Base-by-base conservation (phyloP, 1,140 invertebrate genomes). In the Gerris buenoi region DNA sequence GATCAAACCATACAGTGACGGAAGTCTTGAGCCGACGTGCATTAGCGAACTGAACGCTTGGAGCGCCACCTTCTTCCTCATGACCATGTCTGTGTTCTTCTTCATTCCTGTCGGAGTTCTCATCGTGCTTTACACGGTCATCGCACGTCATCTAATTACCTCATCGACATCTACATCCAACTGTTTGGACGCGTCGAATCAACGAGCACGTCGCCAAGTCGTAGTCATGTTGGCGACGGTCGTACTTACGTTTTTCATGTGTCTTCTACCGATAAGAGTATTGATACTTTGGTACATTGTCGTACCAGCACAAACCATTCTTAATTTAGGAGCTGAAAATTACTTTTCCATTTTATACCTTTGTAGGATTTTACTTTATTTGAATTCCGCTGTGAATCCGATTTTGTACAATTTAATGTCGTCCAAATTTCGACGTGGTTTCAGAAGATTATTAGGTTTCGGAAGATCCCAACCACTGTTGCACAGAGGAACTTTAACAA, bases 381-480 rank as follows among this genome's bases (percentile, higher is more conserved):
- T 92, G 64, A 92, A 94, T 74, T 91, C 88, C 0, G 88, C 88
- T 5, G 79, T 91, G 57, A 91, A 93, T 78, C 90, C 90, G 0
- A 87, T 91, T 67, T 75, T 91, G 1, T 91, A 91, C 73, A 90
- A 90, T 75, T 77, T 89, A n/a, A 89, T 89, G 86, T 90, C 88
- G 25, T 89, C 86, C 18, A 92, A 91, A 76, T 93, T 93, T 74
- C 82, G 90, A 1, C 81, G 83, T 25, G 89, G 88, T 2, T 91
- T 92, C 72, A 76, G 85, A 23, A 77, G 80, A 70, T 77, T 89
- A 0, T 88, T 86, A 70, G 80, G 81, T 14, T 57, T 67, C n/a
- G 58, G 71, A n/a, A 67, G 70, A 33, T 61, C 63, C 33, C 23
- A 65, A 26, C 27, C 57, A 5, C 61, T 68, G 13, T 67, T 71